Evolutionary conservation across 2,797 vertebrate genomes (phyloP).

Genomic region (Galagoides demidoff): DNA sequence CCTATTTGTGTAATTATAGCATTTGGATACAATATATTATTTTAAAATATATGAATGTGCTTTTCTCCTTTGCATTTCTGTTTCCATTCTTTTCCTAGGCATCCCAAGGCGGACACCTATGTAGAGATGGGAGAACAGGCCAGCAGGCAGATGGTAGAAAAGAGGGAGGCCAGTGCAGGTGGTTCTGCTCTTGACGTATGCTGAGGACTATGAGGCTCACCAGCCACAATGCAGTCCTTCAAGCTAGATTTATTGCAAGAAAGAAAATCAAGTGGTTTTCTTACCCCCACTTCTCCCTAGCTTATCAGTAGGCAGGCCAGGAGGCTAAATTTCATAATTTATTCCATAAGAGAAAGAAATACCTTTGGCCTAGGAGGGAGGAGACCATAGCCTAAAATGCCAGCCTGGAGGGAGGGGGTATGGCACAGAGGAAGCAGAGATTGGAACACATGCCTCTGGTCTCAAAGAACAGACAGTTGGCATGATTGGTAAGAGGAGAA

Average conservation of each 20-base stretch:
- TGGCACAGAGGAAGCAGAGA: too few relatives aligned
- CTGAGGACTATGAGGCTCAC: fast-evolving
- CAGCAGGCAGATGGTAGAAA: too few relatives aligned
- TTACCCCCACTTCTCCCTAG: too few relatives aligned
- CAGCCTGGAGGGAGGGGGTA: not conserved
- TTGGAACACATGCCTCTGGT: too few relatives aligned
- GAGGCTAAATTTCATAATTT: not conserved
- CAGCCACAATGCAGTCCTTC: too few relatives aligned
- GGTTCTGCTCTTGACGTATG: fast-evolving
- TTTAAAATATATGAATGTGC: not conserved
- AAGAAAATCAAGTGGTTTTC: not conserved
- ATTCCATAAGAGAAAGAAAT: not conserved
- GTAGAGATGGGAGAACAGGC: too few relatives aligned
- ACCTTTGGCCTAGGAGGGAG: not conserved
- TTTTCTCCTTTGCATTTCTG: not conserved
- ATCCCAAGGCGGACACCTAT: not conserved
- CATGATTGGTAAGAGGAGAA: too few relatives aligned
- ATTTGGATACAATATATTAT: not conserved
- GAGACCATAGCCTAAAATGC: not conserved
- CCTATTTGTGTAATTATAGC: not conserved
- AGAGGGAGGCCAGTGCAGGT: fast-evolving
- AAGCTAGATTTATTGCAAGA: not conserved
- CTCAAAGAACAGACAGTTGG: too few relatives aligned
- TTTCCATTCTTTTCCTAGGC: not conserved
- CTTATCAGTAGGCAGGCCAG: not conserved